Evolutionary conservation across 2,797 vertebrate genomes (phyloP).

Genomic region (Ptychadena robeensis): DNA sequence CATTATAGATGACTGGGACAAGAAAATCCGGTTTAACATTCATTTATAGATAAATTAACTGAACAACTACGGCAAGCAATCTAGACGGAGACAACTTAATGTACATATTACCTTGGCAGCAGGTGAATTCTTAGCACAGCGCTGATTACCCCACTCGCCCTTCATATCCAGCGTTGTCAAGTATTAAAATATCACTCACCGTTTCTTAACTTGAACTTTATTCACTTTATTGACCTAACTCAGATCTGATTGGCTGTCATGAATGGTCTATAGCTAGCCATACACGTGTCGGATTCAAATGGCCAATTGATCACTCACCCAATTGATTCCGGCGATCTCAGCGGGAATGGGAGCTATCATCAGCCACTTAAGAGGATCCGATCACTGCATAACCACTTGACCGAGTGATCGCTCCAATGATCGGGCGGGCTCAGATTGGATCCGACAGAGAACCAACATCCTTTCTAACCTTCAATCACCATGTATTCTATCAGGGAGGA

Average conservation of each 20-base stretch:
- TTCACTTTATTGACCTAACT: neutral
- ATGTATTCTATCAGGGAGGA: too few relatives aligned
- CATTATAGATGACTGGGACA: conserved; percentile 23
- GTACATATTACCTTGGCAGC: neutral
- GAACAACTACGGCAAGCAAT: neutral
- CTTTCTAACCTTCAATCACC: too few relatives aligned
- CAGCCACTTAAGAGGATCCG: too few relatives aligned
- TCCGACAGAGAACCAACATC: too few relatives aligned
- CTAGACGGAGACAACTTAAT: too few relatives aligned
- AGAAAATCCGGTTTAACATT: neutral
- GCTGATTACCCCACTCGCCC: neutral
- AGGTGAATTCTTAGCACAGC: neutral
- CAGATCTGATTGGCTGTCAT: neutral
- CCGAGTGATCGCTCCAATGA: too few relatives aligned
- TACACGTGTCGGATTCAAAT: too few relatives aligned
- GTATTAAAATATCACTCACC: neutral
- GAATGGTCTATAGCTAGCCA: neutral
- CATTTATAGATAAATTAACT: neutral
- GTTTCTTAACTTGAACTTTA: accelerated
- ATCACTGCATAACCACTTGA: too few relatives aligned
- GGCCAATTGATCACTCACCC: too few relatives aligned
- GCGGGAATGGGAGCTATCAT: too few relatives aligned
- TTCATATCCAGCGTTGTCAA: neutral
- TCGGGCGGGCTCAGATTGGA: too few relatives aligned
- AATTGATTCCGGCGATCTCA: too few relatives aligned